A percentile compares a stretch with the other conserved stretches of the same genome.
phyloP scores from a whole-genome alignment of 2,888 invertebrate species.

The Schizotus pectinicornis region DNA sequence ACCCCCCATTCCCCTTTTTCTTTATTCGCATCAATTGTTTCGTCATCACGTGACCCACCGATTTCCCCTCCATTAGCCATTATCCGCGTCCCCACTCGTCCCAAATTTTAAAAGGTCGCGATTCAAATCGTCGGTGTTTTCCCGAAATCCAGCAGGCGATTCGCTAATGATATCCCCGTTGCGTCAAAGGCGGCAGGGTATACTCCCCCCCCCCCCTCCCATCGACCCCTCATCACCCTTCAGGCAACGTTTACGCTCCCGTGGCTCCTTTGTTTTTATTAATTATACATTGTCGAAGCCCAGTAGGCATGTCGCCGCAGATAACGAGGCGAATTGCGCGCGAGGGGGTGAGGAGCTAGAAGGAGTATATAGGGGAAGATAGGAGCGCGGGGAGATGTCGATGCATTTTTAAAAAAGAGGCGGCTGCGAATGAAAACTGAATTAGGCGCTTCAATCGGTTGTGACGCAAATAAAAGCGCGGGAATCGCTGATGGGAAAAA shows the following conservation, averaged over 20 bases:
- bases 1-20: no score
- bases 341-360: no score
- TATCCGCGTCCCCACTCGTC: no score
- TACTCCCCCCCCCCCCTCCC: not conserved
- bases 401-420: slow-evolving; percentile 8
- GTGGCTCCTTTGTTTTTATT: slow-evolving; percentile 34
- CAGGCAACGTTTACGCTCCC: slow-evolving; percentile 24
- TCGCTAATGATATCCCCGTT: no score
- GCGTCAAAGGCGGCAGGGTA: not conserved
- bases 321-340: no score
- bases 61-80: no score
- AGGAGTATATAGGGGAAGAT: no score
- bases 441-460: slow-evolving; percentile 8
- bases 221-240: slow-evolving; percentile 1
- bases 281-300: slow-evolving; percentile 25
- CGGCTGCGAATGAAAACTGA: slow-evolving; percentile 1
- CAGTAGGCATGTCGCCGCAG: slow-evolving; percentile 2
- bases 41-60: no score
- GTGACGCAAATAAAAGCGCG: not conserved
- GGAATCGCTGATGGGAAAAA: not conserved
- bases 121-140: no score
- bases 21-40: no score
- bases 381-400: not conserved
- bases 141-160: no score
- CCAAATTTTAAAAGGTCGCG: no score